Base-by-base conservation (phyloP, 1,140 invertebrate genomes). In the Acromyrmex heyeri region DNA sequence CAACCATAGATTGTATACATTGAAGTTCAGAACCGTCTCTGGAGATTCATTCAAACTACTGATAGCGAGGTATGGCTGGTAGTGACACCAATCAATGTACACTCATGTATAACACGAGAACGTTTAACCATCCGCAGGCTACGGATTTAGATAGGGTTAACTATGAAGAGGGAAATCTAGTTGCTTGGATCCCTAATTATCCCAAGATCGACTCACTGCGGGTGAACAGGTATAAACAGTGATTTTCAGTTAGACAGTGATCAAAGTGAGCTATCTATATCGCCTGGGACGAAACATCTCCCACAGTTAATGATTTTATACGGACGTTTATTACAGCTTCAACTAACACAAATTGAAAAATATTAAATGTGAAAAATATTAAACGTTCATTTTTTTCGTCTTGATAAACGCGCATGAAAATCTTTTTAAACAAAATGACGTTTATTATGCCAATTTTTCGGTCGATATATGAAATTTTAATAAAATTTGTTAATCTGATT, bases 101-200 rank as follows among this genome's bases (percentile, higher is more conserved):
- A 67, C 50, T 62, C 88, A 75, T 86, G 88, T 87, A 88, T 76
- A 85, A 91, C 90, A 88, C 78, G 73, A 79, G 27, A 82, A 55
- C 82, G 79, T 90, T 90, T 87, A 87, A 57, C 86, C 75, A 61
- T 90, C 89, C 75, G 73, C 61, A 87, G 77, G 83, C 77, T 65
- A 75, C 70, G 92, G 91, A 93, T 93, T 93, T 93, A 93, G 92
- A 93, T 91, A 86, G 87, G 87, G 88, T 90, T 90, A 83, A 69
- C 82, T 72, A 78, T 76, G 85, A 91, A 92, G 76, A 81, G 85
- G 87, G 77, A 90, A 91, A 88, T 91, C 85, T 86, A 88, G 82
- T 81, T 87, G 77, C 72, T 89, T 83, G 76, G 65, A 82, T 90
- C 82, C 86, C 85, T 87, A 86, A 91, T 92, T 93, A 93, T 93